Evolutionary conservation across 2,113 vertebrate species (phyloP), one percentile per base, ranked within the genome.

Genomic region (Nerophis ophidion): DNA sequence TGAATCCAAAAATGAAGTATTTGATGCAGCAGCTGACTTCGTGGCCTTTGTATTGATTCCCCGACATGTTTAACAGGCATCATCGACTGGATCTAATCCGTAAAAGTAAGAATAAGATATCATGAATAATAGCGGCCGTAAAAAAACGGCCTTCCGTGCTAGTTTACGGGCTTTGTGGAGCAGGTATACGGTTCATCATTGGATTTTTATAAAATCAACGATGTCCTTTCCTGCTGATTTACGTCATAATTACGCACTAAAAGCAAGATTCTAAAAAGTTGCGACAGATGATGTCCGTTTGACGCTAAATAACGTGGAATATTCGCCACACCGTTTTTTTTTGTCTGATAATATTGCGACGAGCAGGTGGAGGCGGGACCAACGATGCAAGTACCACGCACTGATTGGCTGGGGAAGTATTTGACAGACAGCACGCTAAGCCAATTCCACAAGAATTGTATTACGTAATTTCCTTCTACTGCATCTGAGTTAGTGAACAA

Each of bases 21-120:
- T 98, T 98, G 89, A 97, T 98, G 90, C 94, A 97, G 92, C 95
- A 98, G 89, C 95, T 98, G 92, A 98, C 95, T 91, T 98, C 95
- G 60, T 95, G 92, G 74, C 93, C 95, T 83, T 95, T 96, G 89
- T 91, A 97, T 17, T 94, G 92, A 87, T 96, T 94, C 78, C 95
- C 94, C 79, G 94, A 92, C 95, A 97, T 97, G 86, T 89, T 93
- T 83, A 81, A 61, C 66, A 9, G 12, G 40, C 82, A 81, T 81
- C 81, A 16, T 76, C 77, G 2, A 74, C 50, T 52, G 26, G 48
- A 1, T 50, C 0, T 26, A 46, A 11, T 11, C 40, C 47, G 19
- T 55, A 36, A 52, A 36, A 14, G 26, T 8, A 8, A 15, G 1
- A 8, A 35, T 8, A 53, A 13, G 15, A 33, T 5, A 33, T 13